Conservation (phyloP, 2,113 vertebrate species). For the Hemibagrus wyckioides region DNA sequence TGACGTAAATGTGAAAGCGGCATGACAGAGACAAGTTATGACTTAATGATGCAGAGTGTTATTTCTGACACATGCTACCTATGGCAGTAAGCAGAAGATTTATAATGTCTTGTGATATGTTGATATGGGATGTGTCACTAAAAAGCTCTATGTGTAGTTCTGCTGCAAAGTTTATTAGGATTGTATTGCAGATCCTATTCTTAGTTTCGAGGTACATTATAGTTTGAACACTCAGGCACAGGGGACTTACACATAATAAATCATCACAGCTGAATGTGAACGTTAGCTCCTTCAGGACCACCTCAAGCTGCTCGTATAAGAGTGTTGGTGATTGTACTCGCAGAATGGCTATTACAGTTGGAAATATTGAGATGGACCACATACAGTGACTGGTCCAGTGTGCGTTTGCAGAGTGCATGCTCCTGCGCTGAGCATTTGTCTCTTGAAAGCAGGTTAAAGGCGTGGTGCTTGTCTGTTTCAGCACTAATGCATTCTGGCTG, state of each 20-base stretch:
- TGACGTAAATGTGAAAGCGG: neutral
- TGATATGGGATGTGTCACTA: neutral
- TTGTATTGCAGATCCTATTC: conserved; percentile 19
- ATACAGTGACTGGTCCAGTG: neutral
- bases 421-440: conserved; percentile 2
- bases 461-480: conserved; percentile 45
- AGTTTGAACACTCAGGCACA: conserved; percentile 8
- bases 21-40: neutral
- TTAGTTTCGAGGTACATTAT: conserved; percentile 16
- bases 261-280: conserved; percentile 66
- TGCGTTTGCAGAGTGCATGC: neutral
- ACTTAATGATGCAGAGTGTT: neutral
- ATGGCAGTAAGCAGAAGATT: conserved; percentile 1
- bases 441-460: conserved; percentile 38
- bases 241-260: conserved; percentile 43
- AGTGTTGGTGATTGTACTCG: neutral
- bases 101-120: neutral
- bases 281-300: conserved; percentile 58
- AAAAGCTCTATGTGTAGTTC: neutral
- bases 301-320: neutral
- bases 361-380: neutral
- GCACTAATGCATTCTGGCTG: conserved; percentile 43
- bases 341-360: neutral
- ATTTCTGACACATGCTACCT: neutral
- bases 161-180: conserved; percentile 2